A percentile compares a stretch with the other conserved stretches of the same genome.
These are phyloP conservation scores for Montipora foliosa DNA, from an alignment of 64 coral and sea anemone genomes.

Conservation along the genomic window DNA sequence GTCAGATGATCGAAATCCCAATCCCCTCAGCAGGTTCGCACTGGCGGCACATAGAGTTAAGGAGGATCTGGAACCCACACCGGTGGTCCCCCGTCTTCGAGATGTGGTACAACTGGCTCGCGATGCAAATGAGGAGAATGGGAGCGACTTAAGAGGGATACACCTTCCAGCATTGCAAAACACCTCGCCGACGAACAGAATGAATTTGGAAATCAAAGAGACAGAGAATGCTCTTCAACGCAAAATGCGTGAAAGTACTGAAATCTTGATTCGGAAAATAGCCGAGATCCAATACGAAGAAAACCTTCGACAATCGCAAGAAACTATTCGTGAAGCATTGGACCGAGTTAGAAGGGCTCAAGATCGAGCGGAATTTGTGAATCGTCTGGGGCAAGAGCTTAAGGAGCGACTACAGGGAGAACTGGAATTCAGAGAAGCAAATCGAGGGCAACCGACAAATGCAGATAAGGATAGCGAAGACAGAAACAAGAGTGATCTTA, in stretches of 20 bases:
- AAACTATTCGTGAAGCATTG: slow-evolving; percentile 53
- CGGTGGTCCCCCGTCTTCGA: not conserved
- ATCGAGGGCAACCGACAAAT: not conserved
- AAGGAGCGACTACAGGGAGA: slow-evolving; percentile 54
- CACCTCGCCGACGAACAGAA: not conserved
- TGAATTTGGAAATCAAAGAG: not conserved
- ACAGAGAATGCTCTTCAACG: slow-evolving; percentile 27
- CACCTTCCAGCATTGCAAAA: not conserved
- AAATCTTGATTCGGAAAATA: slow-evolving; percentile 66
- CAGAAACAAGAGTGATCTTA: not conserved
- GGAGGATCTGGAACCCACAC: not conserved
- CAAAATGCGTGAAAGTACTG: slow-evolving; percentile 61
- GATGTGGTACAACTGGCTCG: slow-evolving; percentile 29
- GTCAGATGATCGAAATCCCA: not conserved
- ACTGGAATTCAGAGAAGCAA: slow-evolving; percentile 43
- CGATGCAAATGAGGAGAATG: slow-evolving; percentile 2
- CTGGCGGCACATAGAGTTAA: slow-evolving; percentile 32
- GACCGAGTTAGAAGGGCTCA: slow-evolving; percentile 57
- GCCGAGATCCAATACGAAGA: slow-evolving; percentile 76
- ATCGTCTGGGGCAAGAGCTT: slow-evolving; percentile 32
- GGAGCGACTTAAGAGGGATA: not conserved
- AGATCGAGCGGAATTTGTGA: slow-evolving; percentile 36
- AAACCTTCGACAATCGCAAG: slow-evolving; percentile 40
- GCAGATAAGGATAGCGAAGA: not conserved
- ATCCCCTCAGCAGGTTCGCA: slow-evolving; percentile 8